Evolutionary conservation across 2,888 invertebrate species (phyloP), one percentile per base, ranked within the genome.

Genomic region (Callinectes sapidus): DNA sequence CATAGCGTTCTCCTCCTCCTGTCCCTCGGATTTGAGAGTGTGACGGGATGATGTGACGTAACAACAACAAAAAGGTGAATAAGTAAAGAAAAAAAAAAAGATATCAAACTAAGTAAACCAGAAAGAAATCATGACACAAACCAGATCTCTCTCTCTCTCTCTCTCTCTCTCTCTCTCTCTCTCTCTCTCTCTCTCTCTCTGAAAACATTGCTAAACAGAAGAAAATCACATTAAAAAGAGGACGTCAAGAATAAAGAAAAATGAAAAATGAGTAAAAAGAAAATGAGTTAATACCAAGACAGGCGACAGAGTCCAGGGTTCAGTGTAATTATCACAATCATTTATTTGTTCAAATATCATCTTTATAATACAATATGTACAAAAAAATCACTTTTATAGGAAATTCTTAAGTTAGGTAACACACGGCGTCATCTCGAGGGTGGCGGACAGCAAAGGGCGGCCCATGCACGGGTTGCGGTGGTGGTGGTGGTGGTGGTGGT

Each of bases 331-430:
- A 92, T 92, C 92, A 92, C 92, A 92, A 92, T 90, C 35, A 92
- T 92, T 90, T 92, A 92, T 92, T 88, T 92, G 54, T 90, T 92
- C 92, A 92, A 92, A 92, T 92, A 92, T 90, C 87, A 92, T 89
- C 86, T 61, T 92, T 92, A 90, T 92, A 90, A 87, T 92, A 92
- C 92, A 92, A 81, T 92, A 92, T 92, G 90, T 92, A 92, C 92
- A 92, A 91, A 92, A 91, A 92, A 87, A 42, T 87, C 61, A 35
- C 61, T 55, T 55, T 18, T 87, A 42, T 87, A 81, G 81, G 81
- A 81, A 81, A 81, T 32, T 35, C 81, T 81, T 81, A 81, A 81
- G 81, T 81, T n/a, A 81, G 81, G 81, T 81, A 35, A 81, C 81
- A 81, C 81, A 81, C 81, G 81, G 81, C 81, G 81, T 35, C 81